These are phyloP conservation scores for Grallaria varia DNA, from an alignment of 2,113 vertebrate genomes.

Conservation along the genomic window DNA sequence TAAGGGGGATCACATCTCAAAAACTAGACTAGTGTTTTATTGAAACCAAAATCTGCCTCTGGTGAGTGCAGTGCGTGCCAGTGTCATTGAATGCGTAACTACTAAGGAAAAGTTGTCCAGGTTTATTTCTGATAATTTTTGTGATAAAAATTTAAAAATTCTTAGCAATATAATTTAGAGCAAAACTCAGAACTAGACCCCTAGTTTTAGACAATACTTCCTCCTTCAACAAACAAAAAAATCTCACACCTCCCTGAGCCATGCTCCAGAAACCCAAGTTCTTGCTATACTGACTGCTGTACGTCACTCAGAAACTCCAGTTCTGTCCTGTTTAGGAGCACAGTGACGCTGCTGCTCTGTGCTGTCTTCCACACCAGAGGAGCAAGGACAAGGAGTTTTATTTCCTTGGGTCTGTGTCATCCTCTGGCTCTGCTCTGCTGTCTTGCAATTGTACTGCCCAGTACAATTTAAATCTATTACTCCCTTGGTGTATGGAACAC, in stretches of 20 bases:
- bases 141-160: background rate
- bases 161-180: background rate
- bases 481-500: background rate
- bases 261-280: background rate
- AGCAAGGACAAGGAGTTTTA: background rate
- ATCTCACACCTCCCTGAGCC: background rate
- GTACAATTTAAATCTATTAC: background rate
- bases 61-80: background rate
- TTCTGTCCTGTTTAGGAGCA: background rate
- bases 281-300: fast-evolving
- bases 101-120: background rate
- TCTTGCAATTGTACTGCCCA: background rate
- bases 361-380: background rate
- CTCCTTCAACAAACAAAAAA: background rate
- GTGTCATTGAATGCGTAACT: background rate
- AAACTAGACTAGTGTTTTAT: background rate
- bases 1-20: background rate
- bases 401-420: background rate
- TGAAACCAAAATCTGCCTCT: background rate
- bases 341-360: background rate
- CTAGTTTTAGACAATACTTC: background rate
- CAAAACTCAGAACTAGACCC: background rate
- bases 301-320: background rate
- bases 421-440: background rate
- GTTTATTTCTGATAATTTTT: background rate